Conservation (phyloP, 2,888 invertebrate genomes). For the Drosophila colorata region DNA sequence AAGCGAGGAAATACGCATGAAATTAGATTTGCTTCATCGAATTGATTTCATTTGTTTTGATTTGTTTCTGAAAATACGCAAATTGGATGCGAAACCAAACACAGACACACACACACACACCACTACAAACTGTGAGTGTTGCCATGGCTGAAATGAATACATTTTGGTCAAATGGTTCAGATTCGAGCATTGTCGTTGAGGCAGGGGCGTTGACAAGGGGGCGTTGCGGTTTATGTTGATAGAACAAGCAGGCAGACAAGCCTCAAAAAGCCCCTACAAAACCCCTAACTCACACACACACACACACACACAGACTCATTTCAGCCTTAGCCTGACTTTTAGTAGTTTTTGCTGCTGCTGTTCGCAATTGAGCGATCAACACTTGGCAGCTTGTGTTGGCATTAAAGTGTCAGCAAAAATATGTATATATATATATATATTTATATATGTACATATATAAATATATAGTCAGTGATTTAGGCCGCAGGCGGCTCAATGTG, state of each 20-base stretch:
- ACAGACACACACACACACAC: constrained; percentile 9
- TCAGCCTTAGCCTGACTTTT: constrained; percentile 55
- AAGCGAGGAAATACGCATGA: constrained; percentile 76
- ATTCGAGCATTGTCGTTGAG: constrained; percentile 47
- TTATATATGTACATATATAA: constrained; percentile 24
- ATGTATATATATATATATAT: background rate
- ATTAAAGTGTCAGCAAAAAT: constrained; percentile 73
- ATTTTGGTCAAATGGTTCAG: constrained; percentile 66
- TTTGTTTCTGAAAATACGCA: constrained; percentile 78
- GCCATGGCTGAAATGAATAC: constrained; percentile 70
- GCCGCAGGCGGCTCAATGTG: constrained; percentile 65
- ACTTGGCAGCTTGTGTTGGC: constrained; percentile 73
- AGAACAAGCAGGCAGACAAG: constrained; percentile 40
- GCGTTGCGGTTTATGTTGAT: constrained; percentile 72
- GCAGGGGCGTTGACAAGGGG: constrained; percentile 42
- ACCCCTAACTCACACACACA: background rate
- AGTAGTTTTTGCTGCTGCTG: constrained; percentile 61
- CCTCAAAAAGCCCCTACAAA: constrained; percentile 9
- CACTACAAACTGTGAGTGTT: constrained; percentile 21
- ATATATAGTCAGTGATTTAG: constrained; percentile 47
- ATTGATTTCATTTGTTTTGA: constrained; percentile 79
- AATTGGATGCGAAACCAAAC: constrained; percentile 69
- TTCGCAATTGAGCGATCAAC: constrained; percentile 69
- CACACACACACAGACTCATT: constrained; percentile 11
- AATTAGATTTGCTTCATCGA: constrained; percentile 79